Percentiles rank a stretch among this genome's conserved stretches.
Evolutionary conservation across 2,888 invertebrate genomes (phyloP).

Genomic region (Polyommatus iphigenia): DNA sequence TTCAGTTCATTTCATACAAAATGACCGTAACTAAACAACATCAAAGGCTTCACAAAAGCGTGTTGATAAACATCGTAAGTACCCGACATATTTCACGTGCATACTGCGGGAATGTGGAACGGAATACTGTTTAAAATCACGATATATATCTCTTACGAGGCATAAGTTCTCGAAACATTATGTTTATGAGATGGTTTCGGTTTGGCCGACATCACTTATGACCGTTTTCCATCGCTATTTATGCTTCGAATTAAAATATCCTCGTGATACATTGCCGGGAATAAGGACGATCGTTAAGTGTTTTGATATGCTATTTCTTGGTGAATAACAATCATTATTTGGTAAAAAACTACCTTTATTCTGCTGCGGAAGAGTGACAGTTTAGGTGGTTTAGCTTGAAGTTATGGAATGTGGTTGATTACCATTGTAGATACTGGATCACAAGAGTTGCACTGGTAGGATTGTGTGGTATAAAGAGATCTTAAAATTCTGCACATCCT

Average conservation of each 20-base stretch:
- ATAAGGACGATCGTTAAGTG: slow-evolving; percentile 69
- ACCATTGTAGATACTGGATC: too few relatives aligned
- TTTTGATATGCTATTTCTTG: slow-evolving; percentile 7
- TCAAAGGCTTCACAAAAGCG: background rate
- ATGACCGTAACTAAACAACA: background rate
- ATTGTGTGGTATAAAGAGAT: too few relatives aligned
- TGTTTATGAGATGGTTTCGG: slow-evolving; percentile 59
- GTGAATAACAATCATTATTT: background rate
- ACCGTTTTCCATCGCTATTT: slow-evolving; percentile 60
- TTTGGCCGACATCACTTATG: slow-evolving; percentile 55
- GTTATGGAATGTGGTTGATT: too few relatives aligned
- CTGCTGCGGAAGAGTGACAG: too few relatives aligned
- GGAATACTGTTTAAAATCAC: slow-evolving; percentile 47
- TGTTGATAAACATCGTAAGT: slow-evolving; percentile 2
- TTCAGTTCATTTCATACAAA: background rate
- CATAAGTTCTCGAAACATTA: slow-evolving; percentile 46
- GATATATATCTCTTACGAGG: slow-evolving; percentile 31
- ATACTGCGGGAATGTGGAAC: slow-evolving; percentile 8
- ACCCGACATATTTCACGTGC: slow-evolving; percentile 5
- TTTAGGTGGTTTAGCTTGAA: too few relatives aligned
- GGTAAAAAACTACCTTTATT: too few relatives aligned
- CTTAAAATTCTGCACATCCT: too few relatives aligned
- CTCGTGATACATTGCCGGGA: slow-evolving; percentile 68
- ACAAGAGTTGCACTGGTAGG: too few relatives aligned
- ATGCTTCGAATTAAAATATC: slow-evolving; percentile 72